A percentile compares a stretch with the other conserved stretches of the same genome.
Evolutionary conservation across 92 coral and sea anemone genomes (phyloP).

Genomic region (Bergia sp.): DNA sequence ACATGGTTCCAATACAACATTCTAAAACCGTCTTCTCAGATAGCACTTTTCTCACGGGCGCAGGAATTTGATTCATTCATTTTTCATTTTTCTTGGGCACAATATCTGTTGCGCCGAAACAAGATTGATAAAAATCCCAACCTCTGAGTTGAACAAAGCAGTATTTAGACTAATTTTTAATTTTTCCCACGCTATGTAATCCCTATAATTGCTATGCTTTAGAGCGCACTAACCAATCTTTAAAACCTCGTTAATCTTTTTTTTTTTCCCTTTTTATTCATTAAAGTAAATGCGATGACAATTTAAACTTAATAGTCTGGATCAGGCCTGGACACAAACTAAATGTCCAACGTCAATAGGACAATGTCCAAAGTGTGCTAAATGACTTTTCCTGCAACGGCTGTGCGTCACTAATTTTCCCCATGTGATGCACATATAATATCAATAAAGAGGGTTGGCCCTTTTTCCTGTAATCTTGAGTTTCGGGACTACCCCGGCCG

Average conservation of each 20-base stretch:
- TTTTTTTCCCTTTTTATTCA: constrained; percentile 1
- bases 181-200: constrained; percentile 45
- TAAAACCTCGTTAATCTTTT: constrained; percentile 39
- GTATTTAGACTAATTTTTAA: constrained; percentile 5
- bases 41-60: constrained; percentile 42
- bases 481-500: constrained; percentile 40
- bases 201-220: constrained; percentile 33
- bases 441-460: background rate
- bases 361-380: constrained; percentile 39
- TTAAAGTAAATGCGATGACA: background rate
- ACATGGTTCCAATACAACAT: constrained; percentile 17
- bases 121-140: constrained; percentile 1
- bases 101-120: constrained; percentile 37
- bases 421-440: background rate
- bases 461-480: constrained; percentile 18
- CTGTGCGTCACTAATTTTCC: constrained; percentile 21
- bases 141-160: background rate
- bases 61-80: constrained; percentile 20
- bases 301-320: constrained; percentile 22
- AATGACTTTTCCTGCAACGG: constrained; percentile 8
- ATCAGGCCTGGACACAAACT: background rate
- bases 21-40: background rate
- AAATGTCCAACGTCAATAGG: background rate
- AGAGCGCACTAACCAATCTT: constrained; percentile 16
- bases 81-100: background rate